A percentile compares a stretch with the other conserved stretches of the same genome.
Conservation (phyloP, 2,888 invertebrate species). For the Caenorhabditis afra region DNA sequence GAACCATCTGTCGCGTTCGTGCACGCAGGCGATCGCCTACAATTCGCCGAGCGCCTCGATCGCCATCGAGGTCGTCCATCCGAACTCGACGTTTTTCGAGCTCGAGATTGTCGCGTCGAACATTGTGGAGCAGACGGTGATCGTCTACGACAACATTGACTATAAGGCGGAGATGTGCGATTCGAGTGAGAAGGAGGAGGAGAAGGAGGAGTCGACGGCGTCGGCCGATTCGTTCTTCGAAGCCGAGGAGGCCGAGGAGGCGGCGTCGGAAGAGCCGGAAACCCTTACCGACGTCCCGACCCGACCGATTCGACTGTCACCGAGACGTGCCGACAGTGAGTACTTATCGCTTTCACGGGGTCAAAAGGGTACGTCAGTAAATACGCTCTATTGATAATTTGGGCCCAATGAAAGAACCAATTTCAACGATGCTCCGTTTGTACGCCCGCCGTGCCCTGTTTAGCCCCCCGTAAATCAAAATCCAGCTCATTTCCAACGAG, state of each 20-base stretch:
- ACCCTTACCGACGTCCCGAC: conserved; percentile 36
- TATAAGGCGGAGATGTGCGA: conserved; percentile 71
- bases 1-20: conserved; percentile 66
- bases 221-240: conserved; percentile 55
- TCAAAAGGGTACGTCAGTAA: too few relatives aligned
- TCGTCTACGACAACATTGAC: conserved; percentile 71
- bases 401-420: too few relatives aligned
- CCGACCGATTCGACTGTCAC: conserved; percentile 53
- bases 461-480: too few relatives aligned
- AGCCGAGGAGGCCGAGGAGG: conserved; percentile 33
- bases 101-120: conserved; percentile 70
- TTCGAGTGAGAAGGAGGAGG: conserved; percentile 26
- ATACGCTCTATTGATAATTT: too few relatives aligned
- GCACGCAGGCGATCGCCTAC: conserved; percentile 73
- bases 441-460: too few relatives aligned
- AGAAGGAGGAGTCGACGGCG: conserved; percentile 35
- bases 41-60: conserved; percentile 58
- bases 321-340: conserved; percentile 46
- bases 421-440: too few relatives aligned
- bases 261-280: conserved; percentile 3
- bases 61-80: conserved; percentile 73
- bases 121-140: conserved; percentile 66
- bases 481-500: too few relatives aligned
- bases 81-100: conserved; percentile 68
- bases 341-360: not conserved